Base-by-base conservation (phyloP, 2,797 vertebrate species). In the Enteromius unitaeniatus region DNA sequence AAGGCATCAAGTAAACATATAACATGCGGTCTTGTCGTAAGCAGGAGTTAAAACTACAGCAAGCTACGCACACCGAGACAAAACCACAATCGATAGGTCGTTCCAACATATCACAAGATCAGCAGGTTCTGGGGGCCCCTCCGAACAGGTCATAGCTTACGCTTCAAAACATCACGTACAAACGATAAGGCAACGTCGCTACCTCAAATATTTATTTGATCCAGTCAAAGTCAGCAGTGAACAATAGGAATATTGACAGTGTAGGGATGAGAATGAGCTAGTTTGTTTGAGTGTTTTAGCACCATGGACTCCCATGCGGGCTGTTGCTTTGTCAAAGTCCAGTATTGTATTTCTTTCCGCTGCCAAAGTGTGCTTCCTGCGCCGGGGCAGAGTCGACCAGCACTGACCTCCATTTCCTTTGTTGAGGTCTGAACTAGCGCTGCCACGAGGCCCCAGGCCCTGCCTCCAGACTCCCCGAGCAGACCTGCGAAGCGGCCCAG, bases 341-440 rank as follows among this genome's bases (percentile, higher is more conserved):
- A 91, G 95, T 94, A 96, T 96, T 97, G 96, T 96, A 95, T 96
- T 96, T 96, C 95, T 97, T 97, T 97, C 95, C 95, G 96, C 94
- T 95, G 95, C 95, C 95, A 96, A 94, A 96, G 94, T 92, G 90
- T 89, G 91, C 94, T 97, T 97, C 96, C 96, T 95, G 96, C 91
- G 91, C 93, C 86, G 90, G 94, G 94, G 93, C 92, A 90, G 93
- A 95, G 95, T 95, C 95, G 93, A 94, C 91, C 84, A 88, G 90
- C 19, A 93, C 94, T 96, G 96, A 97, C 96, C 96, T 92, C 92
- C 83, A 92, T 93, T 97, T 97, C 97, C 96, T 97, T 95, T 90
- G 93, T 94, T 95, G 93, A 92, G 94, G 94, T 95, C 93, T 94
- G 93, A 95, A 95, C 92, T 58, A 70, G 84, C 91, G 84, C 94